Conservation (phyloP, 2,113 vertebrate species). For the Lagopus muta region DNA sequence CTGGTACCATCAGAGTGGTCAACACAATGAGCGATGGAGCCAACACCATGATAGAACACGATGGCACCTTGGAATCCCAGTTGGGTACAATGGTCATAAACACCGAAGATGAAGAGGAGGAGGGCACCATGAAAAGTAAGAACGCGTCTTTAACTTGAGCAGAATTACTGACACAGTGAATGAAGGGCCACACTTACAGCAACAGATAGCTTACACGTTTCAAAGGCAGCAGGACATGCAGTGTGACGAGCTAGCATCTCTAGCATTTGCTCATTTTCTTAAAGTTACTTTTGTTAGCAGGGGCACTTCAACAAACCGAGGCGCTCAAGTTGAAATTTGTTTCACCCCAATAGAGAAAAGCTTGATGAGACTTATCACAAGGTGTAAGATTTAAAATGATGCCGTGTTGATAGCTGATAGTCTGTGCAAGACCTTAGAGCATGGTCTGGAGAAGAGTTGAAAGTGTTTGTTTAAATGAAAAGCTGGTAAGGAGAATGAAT, state of each 20-base stretch:
- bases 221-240: rapidly evolving
- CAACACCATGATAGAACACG: conserved; percentile 86
- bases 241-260: not conserved
- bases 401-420: not conserved
- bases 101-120: conserved; percentile 87
- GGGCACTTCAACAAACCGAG: not conserved
- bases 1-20: conserved; percentile 85
- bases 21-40: conserved; percentile 78
- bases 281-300: not conserved
- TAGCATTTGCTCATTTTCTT: not conserved
- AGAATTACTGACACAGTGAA: not conserved
- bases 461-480: not conserved
- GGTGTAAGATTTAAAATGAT: not conserved
- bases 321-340: not conserved
- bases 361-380: not conserved
- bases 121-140: conserved; percentile 95
- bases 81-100: conserved; percentile 97
- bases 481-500: not conserved
- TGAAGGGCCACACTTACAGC: not conserved
- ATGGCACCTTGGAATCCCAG: conserved; percentile 84
- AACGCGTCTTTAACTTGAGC: not conserved
- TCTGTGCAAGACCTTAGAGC: not conserved
- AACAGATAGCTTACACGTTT: not conserved
- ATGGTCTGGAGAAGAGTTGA: not conserved
- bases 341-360: not conserved